phyloP scores from a whole-genome alignment of 2,888 invertebrate genomes.

The Priocnemis perturbator region DNA sequence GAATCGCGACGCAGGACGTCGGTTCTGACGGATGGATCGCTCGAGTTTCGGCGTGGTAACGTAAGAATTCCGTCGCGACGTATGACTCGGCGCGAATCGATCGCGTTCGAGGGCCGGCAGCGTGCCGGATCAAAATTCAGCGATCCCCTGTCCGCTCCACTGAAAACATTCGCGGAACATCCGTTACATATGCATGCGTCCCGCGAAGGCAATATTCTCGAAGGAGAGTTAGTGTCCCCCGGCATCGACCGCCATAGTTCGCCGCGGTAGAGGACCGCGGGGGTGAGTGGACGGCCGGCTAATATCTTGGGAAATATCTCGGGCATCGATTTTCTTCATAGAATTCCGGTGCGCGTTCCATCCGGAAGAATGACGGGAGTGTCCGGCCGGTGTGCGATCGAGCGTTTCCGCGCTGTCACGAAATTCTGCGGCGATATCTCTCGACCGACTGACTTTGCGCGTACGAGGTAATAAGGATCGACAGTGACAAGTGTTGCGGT shows the following conservation, averaged over 20 bases:
- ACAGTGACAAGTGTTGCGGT: constrained; percentile 31
- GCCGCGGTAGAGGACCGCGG: not conserved
- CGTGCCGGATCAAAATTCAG: too few species aligned
- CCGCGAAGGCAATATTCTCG: not conserved
- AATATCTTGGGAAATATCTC: constrained; percentile 54
- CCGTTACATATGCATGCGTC: not conserved
- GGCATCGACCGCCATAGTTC: not conserved
- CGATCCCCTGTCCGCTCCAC: too few species aligned
- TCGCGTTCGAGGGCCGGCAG: too few species aligned
- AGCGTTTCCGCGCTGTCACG: constrained; percentile 24
- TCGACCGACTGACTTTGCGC: constrained; percentile 26
- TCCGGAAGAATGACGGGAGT: constrained; percentile 48
- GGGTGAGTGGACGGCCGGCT: constrained; percentile 25
- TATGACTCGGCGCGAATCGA: too few species aligned
- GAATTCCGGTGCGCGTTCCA: constrained; percentile 51
- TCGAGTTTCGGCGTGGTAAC: too few species aligned
- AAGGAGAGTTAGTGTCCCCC: constrained; percentile 8
- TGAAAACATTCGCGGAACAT: not conserved
- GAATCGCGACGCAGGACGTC: too few species aligned
- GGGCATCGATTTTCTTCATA: constrained; percentile 44
- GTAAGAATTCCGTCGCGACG: too few species aligned
- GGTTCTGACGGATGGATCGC: too few species aligned
- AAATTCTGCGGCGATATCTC: constrained; percentile 30
- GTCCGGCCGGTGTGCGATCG: constrained; percentile 32
- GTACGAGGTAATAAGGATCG: constrained; percentile 38